These are phyloP conservation scores for Coremacera marginata DNA, from an alignment of 2,888 invertebrate genomes.

Conservation along the genomic window DNA sequence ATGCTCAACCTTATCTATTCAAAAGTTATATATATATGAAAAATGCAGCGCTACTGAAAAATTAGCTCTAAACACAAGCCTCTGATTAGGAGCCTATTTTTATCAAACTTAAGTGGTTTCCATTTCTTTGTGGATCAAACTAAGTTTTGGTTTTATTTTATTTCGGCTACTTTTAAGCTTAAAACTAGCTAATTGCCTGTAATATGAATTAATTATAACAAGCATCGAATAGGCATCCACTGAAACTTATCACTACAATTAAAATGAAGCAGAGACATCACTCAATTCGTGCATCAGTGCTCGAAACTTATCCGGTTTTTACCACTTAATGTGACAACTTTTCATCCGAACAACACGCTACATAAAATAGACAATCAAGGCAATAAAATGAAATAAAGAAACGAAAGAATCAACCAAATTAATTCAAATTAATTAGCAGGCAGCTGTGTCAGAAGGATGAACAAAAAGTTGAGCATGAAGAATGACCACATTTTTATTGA, in stretches of 20 bases:
- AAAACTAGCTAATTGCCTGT: neutral
- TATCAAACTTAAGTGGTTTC: too few relatives aligned
- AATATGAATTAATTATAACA: neutral
- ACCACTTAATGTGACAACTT: conserved; percentile 3
- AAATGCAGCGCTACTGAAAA: too few relatives aligned
- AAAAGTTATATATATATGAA: too few relatives aligned
- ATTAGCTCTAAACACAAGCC: too few relatives aligned
- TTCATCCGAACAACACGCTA: neutral
- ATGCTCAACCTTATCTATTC: too few relatives aligned
- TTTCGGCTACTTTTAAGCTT: too few relatives aligned
- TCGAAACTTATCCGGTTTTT: neutral
- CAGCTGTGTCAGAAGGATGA: neutral
- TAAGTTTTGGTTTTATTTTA: too few relatives aligned
- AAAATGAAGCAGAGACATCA: too few relatives aligned
- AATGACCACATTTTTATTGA: neutral
- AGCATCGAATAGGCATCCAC: neutral
- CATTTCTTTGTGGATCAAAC: too few relatives aligned
- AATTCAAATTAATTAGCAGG: conserved; percentile 26
- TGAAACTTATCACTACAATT: too few relatives aligned
- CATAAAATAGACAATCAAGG: neutral
- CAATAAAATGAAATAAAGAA: neutral
- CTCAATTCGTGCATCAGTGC: neutral
- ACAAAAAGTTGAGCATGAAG: neutral
- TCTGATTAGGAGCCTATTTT: too few relatives aligned
- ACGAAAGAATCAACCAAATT: conserved; percentile 18